These are phyloP conservation scores for Augiades crinisus DNA, from an alignment of 2,888 invertebrate species.

Conservation along the genomic window DNA sequence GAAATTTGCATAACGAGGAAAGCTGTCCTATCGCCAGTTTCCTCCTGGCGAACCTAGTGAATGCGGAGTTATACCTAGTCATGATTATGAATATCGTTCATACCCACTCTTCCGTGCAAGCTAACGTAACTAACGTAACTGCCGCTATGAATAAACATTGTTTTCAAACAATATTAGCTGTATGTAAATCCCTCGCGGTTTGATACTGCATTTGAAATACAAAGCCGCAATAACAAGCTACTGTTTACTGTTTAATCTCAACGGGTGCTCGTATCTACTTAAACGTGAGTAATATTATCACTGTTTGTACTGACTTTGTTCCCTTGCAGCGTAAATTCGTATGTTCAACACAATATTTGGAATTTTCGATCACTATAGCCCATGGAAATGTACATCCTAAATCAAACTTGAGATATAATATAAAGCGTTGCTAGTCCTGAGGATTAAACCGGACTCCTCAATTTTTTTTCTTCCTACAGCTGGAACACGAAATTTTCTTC, in stretches of 20 bases:
- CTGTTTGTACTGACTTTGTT: not conserved
- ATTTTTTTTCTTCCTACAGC: no score
- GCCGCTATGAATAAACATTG: slow-evolving; percentile 24
- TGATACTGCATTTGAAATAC: slow-evolving; percentile 26
- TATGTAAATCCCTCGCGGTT: slow-evolving; percentile 15
- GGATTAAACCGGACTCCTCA: no score
- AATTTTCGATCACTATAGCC: no score
- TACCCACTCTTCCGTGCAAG: slow-evolving; percentile 48
- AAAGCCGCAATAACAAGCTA: not conserved
- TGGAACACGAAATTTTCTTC: no score
- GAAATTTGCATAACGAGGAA: not conserved
- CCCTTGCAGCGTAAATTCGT: not conserved
- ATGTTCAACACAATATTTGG: no score
- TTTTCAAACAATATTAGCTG: slow-evolving; percentile 23
- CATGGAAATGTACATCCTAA: no score
- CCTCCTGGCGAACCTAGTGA: slow-evolving; percentile 34
- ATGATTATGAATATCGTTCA: slow-evolving; percentile 42
- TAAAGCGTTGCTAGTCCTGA: no score
- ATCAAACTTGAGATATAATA: no score
- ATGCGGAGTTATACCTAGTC: slow-evolving; percentile 47
- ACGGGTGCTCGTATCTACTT: slow-evolving; percentile 28
- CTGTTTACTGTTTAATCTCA: slow-evolving; percentile 1
- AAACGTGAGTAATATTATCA: slow-evolving; percentile 3
- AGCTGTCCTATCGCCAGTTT: not conserved
- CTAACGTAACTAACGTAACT: slow-evolving; percentile 23